These are phyloP conservation scores for Sceliomorpha sp. DNA, from an alignment of 2,888 invertebrate genomes.

Conservation along the genomic window DNA sequence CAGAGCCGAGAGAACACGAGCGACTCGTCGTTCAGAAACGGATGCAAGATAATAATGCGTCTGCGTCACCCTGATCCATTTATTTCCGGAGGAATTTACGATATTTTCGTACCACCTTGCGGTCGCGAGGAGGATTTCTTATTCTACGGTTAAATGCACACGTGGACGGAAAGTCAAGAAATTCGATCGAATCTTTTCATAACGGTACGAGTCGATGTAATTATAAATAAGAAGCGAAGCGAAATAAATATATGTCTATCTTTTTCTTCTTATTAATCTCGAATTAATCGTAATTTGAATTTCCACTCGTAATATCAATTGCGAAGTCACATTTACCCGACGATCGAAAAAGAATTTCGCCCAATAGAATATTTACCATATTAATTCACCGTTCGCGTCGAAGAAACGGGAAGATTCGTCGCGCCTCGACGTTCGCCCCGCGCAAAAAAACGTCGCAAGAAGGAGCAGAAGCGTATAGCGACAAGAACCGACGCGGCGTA, in stretches of 20 bases:
- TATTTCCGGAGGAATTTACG: slow-evolving; percentile 16
- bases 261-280: no score
- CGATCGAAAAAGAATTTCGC: no score
- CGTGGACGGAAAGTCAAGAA: no score
- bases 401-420: not conserved
- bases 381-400: not conserved
- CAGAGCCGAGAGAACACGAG: slow-evolving; percentile 8
- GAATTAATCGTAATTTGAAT: no score
- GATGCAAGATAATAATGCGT: slow-evolving; percentile 20
- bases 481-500: slow-evolving; percentile 31
- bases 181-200: no score
- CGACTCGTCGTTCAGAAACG: slow-evolving; percentile 24
- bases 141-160: no score
- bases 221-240: no score
- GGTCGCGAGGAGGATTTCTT: not conserved
- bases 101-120: not conserved
- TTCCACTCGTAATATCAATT: no score
- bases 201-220: no score
- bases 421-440: slow-evolving; percentile 9
- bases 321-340: no score
- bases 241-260: no score
- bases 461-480: slow-evolving; percentile 2
- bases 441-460: slow-evolving; percentile 14
- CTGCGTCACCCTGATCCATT: slow-evolving; percentile 15
- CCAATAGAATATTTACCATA: no score